Evolutionary conservation across 2,113 vertebrate species (phyloP), one percentile per base, ranked within the genome.

Genomic region (Pterocles burchelli): DNA sequence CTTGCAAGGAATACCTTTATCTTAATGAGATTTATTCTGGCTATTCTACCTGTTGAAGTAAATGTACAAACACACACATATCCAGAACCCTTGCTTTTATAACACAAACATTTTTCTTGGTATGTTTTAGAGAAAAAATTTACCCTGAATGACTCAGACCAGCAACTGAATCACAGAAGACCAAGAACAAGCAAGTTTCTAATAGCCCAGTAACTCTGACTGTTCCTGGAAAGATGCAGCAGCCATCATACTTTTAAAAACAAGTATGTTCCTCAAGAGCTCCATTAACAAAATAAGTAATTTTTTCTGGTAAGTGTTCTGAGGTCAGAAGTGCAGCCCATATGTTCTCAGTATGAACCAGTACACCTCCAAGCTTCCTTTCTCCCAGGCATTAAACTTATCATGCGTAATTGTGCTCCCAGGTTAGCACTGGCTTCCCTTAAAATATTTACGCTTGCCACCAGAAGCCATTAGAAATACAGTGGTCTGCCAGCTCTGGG

Each of bases 361-460:
- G 13, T 45, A 80, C 9, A 62, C 36, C 52, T 77, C 62, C 38
- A 78, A 28, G 85, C 55, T 95, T 92, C n/a, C 66, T 81, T 95
- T 94, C 67, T 58, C 49, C 34, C n/a, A 26, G 58, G 62, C 38
- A 46, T 89, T 68, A 92, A 78, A 97, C 98, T 95, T 91, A 97
- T 98, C 96, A 96, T 54, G 55, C 57, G 88, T 94, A 98, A 87
- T 94, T 57, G 41, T 92, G 59, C 54, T 89, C 66, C 84, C 85
- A 89, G 52, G 88, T 93, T 95, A 97, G 91, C 81, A 96, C 95
- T 78, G 51, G 86, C 92, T 96, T 96, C 91, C 87, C 96, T 96
- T 95, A 97, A 98, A 98, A 98, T 97, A 97, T 97, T 98, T 98
- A 97, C 97, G 97, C 95, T 97, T 72, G 93, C 97, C 97, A 97